A percentile compares a stretch with the other conserved stretches of the same genome.
These are phyloP conservation scores for Rotaria magnacalcarata DNA, from an alignment of 2,888 invertebrate genomes.

Conservation along the genomic window DNA sequence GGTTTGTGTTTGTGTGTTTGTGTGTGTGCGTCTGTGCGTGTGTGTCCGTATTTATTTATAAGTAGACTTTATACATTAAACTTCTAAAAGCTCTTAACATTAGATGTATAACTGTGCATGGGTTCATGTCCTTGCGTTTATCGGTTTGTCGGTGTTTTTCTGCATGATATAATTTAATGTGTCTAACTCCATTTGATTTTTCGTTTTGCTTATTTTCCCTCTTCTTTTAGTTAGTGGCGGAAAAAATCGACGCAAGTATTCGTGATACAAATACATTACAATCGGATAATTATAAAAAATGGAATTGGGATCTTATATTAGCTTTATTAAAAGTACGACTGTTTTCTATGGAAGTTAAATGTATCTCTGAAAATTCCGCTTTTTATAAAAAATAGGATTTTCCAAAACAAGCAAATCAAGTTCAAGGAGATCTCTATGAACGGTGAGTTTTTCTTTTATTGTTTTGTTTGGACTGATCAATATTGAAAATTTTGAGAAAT, in stretches of 20 bases:
- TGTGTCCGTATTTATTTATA: not conserved
- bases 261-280: conserved; percentile 76
- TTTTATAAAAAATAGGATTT: conserved; percentile 49
- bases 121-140: too few species aligned
- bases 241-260: conserved; percentile 60
- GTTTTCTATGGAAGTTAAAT: not conserved
- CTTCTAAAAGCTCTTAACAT: not conserved
- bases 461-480: too few species aligned
- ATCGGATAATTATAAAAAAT: conserved; percentile 72
- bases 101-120: not conserved
- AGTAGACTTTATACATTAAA: not conserved
- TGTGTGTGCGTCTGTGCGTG: not conserved
- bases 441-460: conserved; percentile 61
- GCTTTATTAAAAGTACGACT: conserved; percentile 70
- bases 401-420: conserved; percentile 59
- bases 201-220: not conserved
- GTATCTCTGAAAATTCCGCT: conserved; percentile 10
- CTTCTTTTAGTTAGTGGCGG: conserved; percentile 49
- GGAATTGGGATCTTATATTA: conserved; percentile 88
- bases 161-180: not conserved
- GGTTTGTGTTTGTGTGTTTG: not conserved
- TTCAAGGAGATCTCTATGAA: conserved; percentile 67
- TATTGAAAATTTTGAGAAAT: too few species aligned
- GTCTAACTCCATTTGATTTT: not conserved
- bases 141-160: too few species aligned